A percentile compares a stretch with the other conserved stretches of the same genome.
phyloP scores from a whole-genome alignment of 2,113 vertebrate genomes.

The Lophotis ruficrista region DNA sequence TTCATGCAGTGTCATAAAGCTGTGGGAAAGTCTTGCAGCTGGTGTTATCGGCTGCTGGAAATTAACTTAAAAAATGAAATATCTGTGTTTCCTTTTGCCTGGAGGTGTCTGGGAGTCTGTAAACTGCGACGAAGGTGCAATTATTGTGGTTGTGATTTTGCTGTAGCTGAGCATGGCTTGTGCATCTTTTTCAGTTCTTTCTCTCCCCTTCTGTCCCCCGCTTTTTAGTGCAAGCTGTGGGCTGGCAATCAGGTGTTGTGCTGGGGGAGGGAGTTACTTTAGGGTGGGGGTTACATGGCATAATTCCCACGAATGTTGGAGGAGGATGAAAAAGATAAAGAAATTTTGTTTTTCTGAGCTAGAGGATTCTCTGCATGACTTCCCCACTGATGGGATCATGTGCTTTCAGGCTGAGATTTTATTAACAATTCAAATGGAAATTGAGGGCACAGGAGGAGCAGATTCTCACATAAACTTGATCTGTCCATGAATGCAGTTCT shows the following conservation, averaged over 20 bases:
- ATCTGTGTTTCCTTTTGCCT: conserved; percentile 59
- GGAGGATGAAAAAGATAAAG: conserved; percentile 81
- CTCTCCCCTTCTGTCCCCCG: not conserved
- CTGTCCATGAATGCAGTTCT: conserved; percentile 95
- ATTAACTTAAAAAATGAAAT: conserved; percentile 59
- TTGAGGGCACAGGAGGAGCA: conserved; percentile 90
- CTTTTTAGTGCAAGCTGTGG: conserved; percentile 15
- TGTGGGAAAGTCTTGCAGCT: conserved; percentile 63
- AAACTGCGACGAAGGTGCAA: conserved; percentile 53
- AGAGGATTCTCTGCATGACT: conserved; percentile 84
- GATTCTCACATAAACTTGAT: conserved; percentile 99
- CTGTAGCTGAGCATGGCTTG: conserved; percentile 43
- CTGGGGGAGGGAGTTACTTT: conserved; percentile 40
- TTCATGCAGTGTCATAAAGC: conserved; percentile 72
- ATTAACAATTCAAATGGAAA: conserved; percentile 99
- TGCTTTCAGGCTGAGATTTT: conserved; percentile 88
- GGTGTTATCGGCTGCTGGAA: conserved; percentile 68
- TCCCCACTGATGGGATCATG: conserved; percentile 86
- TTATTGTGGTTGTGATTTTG: conserved; percentile 31
- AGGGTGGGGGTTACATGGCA: conserved; percentile 62
- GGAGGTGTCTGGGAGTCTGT: conserved; percentile 53
- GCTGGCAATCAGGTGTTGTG: conserved; percentile 72
- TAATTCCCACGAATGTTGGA: conserved; percentile 81
- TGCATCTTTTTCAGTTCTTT: conserved; percentile 35
- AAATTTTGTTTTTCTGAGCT: conserved; percentile 82